These are phyloP conservation scores for Gonioctena quinquepunctata DNA, from an alignment of 1,140 invertebrate genomes.

Conservation along the genomic window DNA sequence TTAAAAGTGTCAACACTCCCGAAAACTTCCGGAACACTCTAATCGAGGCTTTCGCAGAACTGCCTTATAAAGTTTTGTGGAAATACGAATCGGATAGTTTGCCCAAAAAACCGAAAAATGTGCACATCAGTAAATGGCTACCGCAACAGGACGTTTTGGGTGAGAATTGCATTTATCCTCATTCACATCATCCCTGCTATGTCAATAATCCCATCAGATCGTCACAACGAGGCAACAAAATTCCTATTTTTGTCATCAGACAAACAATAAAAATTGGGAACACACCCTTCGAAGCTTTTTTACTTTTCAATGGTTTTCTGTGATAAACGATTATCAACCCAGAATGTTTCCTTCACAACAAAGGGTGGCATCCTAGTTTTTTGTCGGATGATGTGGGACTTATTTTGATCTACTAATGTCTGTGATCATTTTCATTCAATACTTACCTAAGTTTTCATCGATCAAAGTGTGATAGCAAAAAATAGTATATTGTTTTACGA, in stretches of 20 bases:
- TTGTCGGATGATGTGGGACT: too few species aligned
- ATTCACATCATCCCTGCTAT: neutral
- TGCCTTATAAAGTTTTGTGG: constrained; percentile 59
- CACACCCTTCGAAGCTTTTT: neutral
- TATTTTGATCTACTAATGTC: neutral
- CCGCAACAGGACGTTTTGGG: constrained; percentile 73
- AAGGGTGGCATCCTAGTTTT: too few species aligned
- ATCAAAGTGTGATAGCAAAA: too few species aligned
- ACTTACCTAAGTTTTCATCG: too few species aligned
- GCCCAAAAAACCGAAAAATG: constrained; percentile 62
- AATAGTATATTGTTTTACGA: too few species aligned
- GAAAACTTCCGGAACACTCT: constrained; percentile 51
- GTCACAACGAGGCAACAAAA: neutral
- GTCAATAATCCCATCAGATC: neutral
- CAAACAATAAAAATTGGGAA: neutral
- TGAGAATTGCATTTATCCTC: constrained; percentile 41
- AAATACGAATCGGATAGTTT: constrained; percentile 61
- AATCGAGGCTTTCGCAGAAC: constrained; percentile 55
- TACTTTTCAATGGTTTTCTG: neutral
- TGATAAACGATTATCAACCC: too few species aligned
- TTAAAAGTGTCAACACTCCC: constrained; percentile 54
- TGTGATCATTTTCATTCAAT: neutral
- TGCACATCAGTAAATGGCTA: constrained; percentile 68
- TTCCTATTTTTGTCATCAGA: neutral
- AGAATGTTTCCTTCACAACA: too few species aligned